Evolutionary conservation across 1,140 invertebrate genomes (phyloP).

Genomic region (Oppia nitens): DNA sequence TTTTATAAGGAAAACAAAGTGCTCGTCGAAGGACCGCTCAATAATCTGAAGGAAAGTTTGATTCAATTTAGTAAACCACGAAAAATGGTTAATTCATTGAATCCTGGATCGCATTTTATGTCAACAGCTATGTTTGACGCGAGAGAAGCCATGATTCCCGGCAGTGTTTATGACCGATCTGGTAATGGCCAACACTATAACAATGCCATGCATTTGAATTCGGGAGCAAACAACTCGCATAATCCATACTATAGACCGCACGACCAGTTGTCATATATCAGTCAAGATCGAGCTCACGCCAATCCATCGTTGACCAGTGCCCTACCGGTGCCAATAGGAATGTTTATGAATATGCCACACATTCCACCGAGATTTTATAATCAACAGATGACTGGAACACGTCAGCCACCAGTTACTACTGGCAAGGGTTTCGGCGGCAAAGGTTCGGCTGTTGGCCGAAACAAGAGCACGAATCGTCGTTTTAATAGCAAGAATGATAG

Average conservation of each 20-base stretch:
- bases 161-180: constrained; percentile 53
- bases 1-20: constrained; percentile 98
- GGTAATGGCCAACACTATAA: background rate
- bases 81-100: constrained; percentile 64
- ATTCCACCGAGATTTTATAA: constrained; percentile 71
- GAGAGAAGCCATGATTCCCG: constrained; percentile 66
- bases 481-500: background rate
- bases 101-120: constrained; percentile 94
- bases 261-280: constrained; percentile 85
- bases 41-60: constrained; percentile 88
- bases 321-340: constrained; percentile 70
- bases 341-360: constrained; percentile 84
- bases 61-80: constrained; percentile 96
- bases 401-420: background rate
- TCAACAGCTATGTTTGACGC: constrained; percentile 75
- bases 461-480: background rate
- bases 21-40: constrained; percentile 91
- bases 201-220: background rate
- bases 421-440: background rate
- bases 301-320: constrained; percentile 30
- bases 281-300: constrained; percentile 60
- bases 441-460: background rate
- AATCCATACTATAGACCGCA: constrained; percentile 37
- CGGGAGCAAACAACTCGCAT: background rate
- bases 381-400: constrained; percentile 41